A percentile compares a stretch with the other conserved stretches of the same genome.
phyloP scores from a whole-genome alignment of 2,797 vertebrate genomes.

The Lemur catta region DNA sequence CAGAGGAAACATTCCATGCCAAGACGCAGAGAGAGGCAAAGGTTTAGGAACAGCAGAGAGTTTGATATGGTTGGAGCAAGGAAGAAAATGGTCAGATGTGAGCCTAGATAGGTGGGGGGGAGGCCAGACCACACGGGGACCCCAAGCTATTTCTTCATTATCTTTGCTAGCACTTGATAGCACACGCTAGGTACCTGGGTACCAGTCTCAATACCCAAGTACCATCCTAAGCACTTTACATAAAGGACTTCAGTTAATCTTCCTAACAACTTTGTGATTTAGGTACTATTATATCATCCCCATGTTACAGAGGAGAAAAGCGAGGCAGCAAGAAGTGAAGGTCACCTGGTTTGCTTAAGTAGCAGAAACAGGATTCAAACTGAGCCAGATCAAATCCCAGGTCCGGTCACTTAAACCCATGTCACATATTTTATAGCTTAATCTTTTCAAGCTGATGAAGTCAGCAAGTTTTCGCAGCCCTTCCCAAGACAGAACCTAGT shows the following conservation, averaged over 20 bases:
- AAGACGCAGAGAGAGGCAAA: neutral
- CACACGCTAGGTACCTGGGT: neutral
- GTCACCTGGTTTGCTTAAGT: fast-evolving
- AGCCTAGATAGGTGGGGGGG: neutral
- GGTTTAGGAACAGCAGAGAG: neutral
- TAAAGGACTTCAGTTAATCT: neutral
- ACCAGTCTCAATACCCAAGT: neutral
- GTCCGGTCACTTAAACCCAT: neutral
- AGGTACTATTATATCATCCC: neutral
- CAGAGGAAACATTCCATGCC: neutral
- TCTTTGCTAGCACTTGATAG: neutral
- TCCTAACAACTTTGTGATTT: neutral
- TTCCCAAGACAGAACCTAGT: too few species aligned
- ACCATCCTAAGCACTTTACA: neutral
- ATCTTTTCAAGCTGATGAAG: neutral
- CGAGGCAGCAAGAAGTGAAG: neutral
- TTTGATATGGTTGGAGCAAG: neutral
- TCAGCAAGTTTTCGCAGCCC: neutral
- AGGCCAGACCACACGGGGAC: too few species aligned
- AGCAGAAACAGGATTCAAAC: neutral
- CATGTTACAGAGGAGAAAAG: neutral
- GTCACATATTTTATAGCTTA: neutral
- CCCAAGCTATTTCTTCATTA: neutral
- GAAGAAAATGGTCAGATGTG: neutral
- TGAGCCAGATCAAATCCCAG: neutral